Evolutionary conservation across 1,140 invertebrate species (phyloP).

Genomic region (Probaryconus sp.): DNA sequence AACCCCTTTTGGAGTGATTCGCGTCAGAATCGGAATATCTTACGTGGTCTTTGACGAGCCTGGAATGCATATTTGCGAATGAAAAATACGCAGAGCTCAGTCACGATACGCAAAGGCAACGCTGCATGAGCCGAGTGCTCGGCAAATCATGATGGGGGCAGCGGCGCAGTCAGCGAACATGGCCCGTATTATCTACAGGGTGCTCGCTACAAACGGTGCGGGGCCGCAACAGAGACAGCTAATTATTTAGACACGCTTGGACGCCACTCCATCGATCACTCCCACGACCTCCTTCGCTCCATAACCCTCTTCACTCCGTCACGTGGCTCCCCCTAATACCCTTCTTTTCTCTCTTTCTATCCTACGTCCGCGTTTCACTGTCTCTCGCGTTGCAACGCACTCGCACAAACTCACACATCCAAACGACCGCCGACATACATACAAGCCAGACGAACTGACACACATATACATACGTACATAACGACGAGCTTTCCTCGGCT

Average conservation of each 20-base stretch:
- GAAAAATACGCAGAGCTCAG: constrained; percentile 14
- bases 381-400: constrained; percentile 22
- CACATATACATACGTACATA: constrained; percentile 33
- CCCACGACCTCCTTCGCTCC: constrained; percentile 57
- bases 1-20: background rate
- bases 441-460: constrained; percentile 43
- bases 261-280: constrained; percentile 77
- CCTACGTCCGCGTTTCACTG: background rate
- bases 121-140: constrained; percentile 22
- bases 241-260: constrained; percentile 78
- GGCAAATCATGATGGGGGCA: constrained; percentile 57
- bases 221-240: constrained; percentile 75
- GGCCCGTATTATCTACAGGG: constrained; percentile 67
- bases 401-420: constrained; percentile 15
- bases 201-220: constrained; percentile 73
- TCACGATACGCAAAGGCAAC: constrained; percentile 16
- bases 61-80: constrained; percentile 5
- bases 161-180: constrained; percentile 67
- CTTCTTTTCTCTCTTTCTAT: constrained; percentile 4
- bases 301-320: constrained; percentile 42
- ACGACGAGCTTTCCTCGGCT: constrained; percentile 23
- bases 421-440: background rate
- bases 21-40: constrained; percentile 16
- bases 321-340: constrained; percentile 5
- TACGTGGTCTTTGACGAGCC: background rate